Evolutionary conservation across 2,113 vertebrate species (phyloP), one percentile per base, ranked within the genome.

Genomic region (Catharus bicknelli): DNA sequence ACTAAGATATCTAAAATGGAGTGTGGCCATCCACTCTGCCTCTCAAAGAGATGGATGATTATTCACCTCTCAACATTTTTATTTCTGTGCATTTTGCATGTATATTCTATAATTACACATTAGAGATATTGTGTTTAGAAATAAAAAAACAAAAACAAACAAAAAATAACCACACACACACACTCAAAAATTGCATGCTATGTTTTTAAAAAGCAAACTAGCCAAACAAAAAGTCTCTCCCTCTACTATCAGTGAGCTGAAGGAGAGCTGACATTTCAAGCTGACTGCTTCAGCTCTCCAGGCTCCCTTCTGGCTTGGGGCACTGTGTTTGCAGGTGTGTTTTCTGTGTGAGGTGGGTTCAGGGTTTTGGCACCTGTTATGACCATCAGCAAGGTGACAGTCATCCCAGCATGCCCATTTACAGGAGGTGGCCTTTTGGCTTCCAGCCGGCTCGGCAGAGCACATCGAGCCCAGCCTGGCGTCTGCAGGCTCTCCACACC

Each of bases 401-500:
- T 3, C 12, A 2, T 75, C 61, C 70, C 11, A 0, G 25, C 5
- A 8, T 50, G n/a, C 45, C 76, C 7, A 0, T 22, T 34, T 21
- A 4, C 57, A 27, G 57, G 61, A 54, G 84, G 50, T 76, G 69
- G 27, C 69, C 73, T n/a, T 36, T 10, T 45, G 32, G 61, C 88
- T 86, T 75, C 62, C 69, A 82, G 83, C 72, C 18, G 1, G 6
- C 84, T 68, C 16, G 4, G 48, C 69, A 70, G 80, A 92, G 47
- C 66, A 0, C 5, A 9, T 32, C 63, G 63, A 58, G 50, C 66
- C 10, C 47, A 70, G 64, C 36, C 53, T 53, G 63, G 77, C 30
- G 9, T 74, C 86, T 69, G 89, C 87, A 43, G 69, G 23, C 85
- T 92, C 83, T 48, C 91, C 83, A 0, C 90, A 89, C 77, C 82